Evolutionary conservation across 2,888 invertebrate species (phyloP), one percentile per base, ranked within the genome.

Genomic region (Vannuccia rotundouncinata): DNA sequence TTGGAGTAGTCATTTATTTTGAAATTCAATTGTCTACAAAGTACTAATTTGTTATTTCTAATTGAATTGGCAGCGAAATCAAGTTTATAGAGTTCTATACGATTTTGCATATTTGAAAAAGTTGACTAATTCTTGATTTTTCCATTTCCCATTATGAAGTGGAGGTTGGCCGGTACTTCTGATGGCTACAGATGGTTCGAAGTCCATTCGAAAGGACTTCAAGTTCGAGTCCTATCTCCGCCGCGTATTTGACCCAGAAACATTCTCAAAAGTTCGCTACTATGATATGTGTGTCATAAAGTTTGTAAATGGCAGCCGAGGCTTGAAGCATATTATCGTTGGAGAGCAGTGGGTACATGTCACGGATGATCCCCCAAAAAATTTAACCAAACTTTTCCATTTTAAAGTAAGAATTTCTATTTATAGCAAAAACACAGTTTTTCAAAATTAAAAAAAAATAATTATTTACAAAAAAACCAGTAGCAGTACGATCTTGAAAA

Each of bases 201-300:
- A 28, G n/a, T 30, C 29, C 1, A 75, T 75, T 29, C 75, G 75
- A 75, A 75, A 75, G 29, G 75, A 75, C 28, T 75, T 75, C 81
- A 87, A 87, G 82, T 83, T 88, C 60, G 86, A 87, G 82, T 85
- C 85, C 82, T 87, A 86, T 82, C 83, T 88, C 76, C 86, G 85
- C 82, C 82, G 85, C 66, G 83, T 84, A 59, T 81, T 88, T 59
- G 83, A 85, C 25, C 85, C 84, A 66, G 85, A 86, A 81, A 84
- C 84, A 22, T 86, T 84, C 82, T 86, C 87, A 79, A 79, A 86
- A 76, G 84, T 87, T 30, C 83, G 87, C 25, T 85, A 84, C 1
- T 85, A 86, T 80, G 88, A 88, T 80, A 83, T 87, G 1, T 87
- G 87, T 80, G 84, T 88, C 59, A 85, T 87, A 60, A 84, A 85